Base-by-base conservation (phyloP, 2,797 vertebrate genomes). In the Sorex maritimensis region DNA sequence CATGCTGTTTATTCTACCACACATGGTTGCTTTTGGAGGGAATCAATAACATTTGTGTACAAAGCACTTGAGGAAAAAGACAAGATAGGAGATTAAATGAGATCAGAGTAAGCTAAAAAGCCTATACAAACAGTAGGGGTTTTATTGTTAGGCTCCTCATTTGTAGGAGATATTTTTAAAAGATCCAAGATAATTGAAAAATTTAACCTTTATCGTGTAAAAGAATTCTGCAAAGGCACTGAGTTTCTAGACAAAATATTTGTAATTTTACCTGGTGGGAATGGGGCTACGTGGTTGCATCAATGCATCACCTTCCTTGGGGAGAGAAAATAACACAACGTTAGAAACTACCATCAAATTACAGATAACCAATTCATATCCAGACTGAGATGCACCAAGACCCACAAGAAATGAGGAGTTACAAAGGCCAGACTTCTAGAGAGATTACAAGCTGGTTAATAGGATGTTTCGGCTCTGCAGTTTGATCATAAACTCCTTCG, bases 31-130 rank as follows among this genome's bases (percentile, higher is more conserved):
- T 73, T 94, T 82, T 82, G 88, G 72, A 91, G 86, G 83, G 77
- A 96, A 88, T 96, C 86, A 74, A 75, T 95, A 93, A 93, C 90
- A 93, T 88, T 88, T 94, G 86, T 95, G 82, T 95, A 95, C 90
- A 93, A 94, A 95, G 92, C 78, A 65, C 82, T 55, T 65, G 73
- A 81, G 73, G 83, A 74, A 92, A 87, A 94, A 90, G 68, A 81
- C 93, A 88, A 93, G 88, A 92, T 30, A 84, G 86, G 79, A 91
- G 95, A 95, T 95, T 93, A 96, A 93, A 96, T 61, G 86, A 92
- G 88, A 92, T 88, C 80, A 71, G 5, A 30, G 68, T 86, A 80
- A 95, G 88, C 72, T 88, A 95, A 83, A 96, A 95, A 96, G 82
- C 91, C 80, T 88, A 41, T 72, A 71, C 77, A 95, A 94, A 93